Conservation (phyloP, 2,113 vertebrate species). For the Ranitomeya variabilis region DNA sequence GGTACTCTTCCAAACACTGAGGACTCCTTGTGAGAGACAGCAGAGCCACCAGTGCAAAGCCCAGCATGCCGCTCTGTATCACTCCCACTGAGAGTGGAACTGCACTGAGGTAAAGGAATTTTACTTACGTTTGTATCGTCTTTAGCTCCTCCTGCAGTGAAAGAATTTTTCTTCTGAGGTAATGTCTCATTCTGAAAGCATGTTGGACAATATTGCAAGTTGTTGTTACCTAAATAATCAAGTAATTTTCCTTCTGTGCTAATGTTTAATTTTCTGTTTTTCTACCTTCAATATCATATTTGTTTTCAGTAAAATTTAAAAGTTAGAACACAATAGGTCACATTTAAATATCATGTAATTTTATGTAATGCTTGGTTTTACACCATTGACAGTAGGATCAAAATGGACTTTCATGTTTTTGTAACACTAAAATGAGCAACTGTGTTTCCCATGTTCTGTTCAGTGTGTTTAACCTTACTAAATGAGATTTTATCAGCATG, state of each 20-base stretch:
- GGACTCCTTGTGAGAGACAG: too few relatives aligned
- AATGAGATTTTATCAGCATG: slow-evolving; percentile 38
- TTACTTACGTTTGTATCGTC: too few relatives aligned
- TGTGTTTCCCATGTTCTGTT: background rate
- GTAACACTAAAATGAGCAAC: background rate
- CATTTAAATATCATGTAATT: background rate
- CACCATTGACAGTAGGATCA: background rate
- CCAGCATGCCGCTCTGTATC: too few relatives aligned
- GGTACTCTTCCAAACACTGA: too few relatives aligned
- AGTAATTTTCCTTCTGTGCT: background rate
- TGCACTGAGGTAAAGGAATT: too few relatives aligned
- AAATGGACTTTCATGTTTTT: background rate
- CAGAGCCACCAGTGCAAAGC: too few relatives aligned
- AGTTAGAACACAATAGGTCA: background rate
- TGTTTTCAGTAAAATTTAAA: background rate
- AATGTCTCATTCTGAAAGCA: background rate
- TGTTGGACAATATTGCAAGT: background rate
- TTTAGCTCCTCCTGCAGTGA: too few relatives aligned
- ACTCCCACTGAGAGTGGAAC: too few relatives aligned
- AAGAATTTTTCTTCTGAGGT: background rate
- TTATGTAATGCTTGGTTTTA: background rate
- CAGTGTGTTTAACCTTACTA: slow-evolving; percentile 1
- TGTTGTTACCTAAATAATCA: background rate
- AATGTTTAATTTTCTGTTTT: background rate
- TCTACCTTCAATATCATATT: too few relatives aligned